Evolutionary conservation across 1,140 invertebrate genomes (phyloP), one percentile per base, ranked within the genome.

Genomic region (Scylla paramamosain): DNA sequence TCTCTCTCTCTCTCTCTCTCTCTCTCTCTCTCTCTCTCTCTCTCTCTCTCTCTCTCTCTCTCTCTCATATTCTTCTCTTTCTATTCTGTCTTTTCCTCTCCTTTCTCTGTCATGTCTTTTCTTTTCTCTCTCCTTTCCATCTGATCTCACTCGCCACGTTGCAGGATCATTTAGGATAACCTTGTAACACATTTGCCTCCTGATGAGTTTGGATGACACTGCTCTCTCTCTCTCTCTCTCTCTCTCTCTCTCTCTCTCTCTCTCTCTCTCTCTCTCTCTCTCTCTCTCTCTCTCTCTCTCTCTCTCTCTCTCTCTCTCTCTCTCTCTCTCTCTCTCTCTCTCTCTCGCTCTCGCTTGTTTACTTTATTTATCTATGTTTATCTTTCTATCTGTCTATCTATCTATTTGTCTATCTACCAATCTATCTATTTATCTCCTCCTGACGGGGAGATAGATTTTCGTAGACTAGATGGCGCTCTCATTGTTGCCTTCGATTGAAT

Each of bases 261-360:
- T 88, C 86, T 45, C 45, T 52, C 46, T 32, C 52, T 39, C 16
- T 32, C 39, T 28, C 77, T n/a, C 31, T 82, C 29, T 39, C 39
- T 82, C 59, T n/a, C 32, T 32, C 45, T 91, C 90, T 59, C 48
- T 28, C 90, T 91, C 52, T 59, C 20, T 91, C 45, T 91, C 1
- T 59, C 45, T 59, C 48, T 92, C 91, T 77, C 59, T 77, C 91
- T 92, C 48, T 77, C 59, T 28, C 52, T 77, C 52, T 31, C 28
- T 77, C 52, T 77, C 28, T 31, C 25, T 31, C 52, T 29, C 52
- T 31, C 91, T 39, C 59, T 32, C 31, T 25, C 31, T 29, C 91
- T 39, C 31, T 20, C 29, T 82, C 31, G 46, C 77, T n/a, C 29
- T 29, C 59, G 20, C 28, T 67, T 59, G 4, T 59, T 45, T 29